Base-by-base conservation (phyloP, 2,113 vertebrate genomes). In the Benitochromis conjunctus region DNA sequence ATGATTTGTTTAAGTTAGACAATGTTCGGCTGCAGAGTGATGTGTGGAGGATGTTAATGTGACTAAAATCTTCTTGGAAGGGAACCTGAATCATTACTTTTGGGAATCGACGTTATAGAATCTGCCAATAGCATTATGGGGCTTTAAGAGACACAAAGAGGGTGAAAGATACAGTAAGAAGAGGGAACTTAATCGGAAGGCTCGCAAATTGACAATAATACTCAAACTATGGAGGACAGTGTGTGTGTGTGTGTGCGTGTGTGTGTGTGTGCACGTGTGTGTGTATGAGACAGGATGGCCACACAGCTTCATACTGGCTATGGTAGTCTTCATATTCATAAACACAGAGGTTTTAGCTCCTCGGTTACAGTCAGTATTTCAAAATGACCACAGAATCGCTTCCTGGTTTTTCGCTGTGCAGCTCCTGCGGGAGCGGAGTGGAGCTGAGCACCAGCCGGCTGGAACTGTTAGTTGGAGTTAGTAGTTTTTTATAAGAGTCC, bases 381-480 rank as follows among this genome's bases (percentile, higher is more conserved):
- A 91, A 91, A 91, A 93, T 92, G 87, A 92, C 89, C 89, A 81
- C 81, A 85, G 82, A 89, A 86, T 92, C 77, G 24, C 86, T 90
- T 92, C 90, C 78, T 86, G 79, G 8, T 69, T 38, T 86, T 53
- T 90, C 36, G 79, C 86, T 79, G 88, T 71, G 79, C 79, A 82
- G 36, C 86, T 91, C 88, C 90, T 60, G 69, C 9, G 41, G 79
- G 58, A 86, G 84, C 53, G 80, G 89, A 84, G 82, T 81, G 56
- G 79, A 92, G 91, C 88, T 74, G 89, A 88, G 92, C 93, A 88
- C 89, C 93, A 93, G 92, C 90, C 78, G 85, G 91, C 92, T 91
- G 90, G 89, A 93, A 92, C 93, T 93, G 94, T 95, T 95, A 94
- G 93, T 94, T 80, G 93, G 91, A 91, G 94, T 94, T 93, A 94